A percentile compares a stretch with the other conserved stretches of the same genome.
These are phyloP conservation scores for Stenichneumon culpator DNA, from an alignment of 2,888 invertebrate genomes.

Conservation along the genomic window DNA sequence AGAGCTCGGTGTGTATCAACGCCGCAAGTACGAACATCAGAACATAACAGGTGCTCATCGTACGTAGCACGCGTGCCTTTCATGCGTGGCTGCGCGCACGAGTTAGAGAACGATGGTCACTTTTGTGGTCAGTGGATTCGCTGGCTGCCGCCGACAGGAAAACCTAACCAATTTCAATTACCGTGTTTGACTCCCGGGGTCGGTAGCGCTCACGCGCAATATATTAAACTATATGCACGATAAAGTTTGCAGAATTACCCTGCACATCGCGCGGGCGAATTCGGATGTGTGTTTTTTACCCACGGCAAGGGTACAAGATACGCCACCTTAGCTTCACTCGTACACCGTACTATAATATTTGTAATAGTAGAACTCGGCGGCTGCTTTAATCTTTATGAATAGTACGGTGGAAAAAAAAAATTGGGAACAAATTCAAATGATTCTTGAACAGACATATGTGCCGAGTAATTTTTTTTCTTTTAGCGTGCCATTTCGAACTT, in stretches of 20 bases:
- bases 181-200: conserved; percentile 72
- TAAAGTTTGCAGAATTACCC: conserved; percentile 19
- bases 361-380: not conserved
- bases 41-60: conserved; percentile 8
- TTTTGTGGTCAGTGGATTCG: conserved; percentile 71
- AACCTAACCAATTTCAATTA: conserved; percentile 76
- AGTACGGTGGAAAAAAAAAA: not conserved
- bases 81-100: conserved; percentile 46
- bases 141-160: conserved; percentile 54
- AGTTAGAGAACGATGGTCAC: conserved; percentile 51
- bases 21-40: not conserved
- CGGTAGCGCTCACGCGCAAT: conserved; percentile 70
- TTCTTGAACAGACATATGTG: no score
- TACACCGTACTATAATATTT: not conserved
- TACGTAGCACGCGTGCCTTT: conserved; percentile 42
- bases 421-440: no score
- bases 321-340: not conserved
- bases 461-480: no score
- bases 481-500: no score
- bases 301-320: not conserved
- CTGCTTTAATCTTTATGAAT: conserved; percentile 5
- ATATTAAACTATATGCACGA: conserved; percentile 40
- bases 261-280: no score
- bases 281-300: no score
- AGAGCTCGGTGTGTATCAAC: not conserved